Evolutionary conservation across 2,113 vertebrate species (phyloP), one percentile per base, ranked within the genome.

Genomic region (Murina feae): DNA sequence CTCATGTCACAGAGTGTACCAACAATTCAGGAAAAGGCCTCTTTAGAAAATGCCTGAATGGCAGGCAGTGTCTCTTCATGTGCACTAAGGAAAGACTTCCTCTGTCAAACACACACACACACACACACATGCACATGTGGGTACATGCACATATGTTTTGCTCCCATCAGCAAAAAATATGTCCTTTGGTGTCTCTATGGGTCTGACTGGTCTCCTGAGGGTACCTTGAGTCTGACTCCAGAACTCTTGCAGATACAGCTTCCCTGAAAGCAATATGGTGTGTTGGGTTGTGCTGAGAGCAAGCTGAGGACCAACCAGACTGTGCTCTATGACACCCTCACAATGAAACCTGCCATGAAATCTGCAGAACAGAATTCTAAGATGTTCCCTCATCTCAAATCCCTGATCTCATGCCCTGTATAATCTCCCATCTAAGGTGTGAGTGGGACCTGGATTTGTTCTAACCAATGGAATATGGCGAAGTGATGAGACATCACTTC

Each of bases 1-100:
- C 87, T 97, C 94, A 90, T 78, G 90, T 96, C 96, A 96, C 81
- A 94, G 85, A 93, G 85, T 95, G 72, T 86, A 92, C 92, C 55
- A 75, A 96, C 92, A 88, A 80, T 80, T 90, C 87, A 88, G 91
- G 82, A 90, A 76, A 91, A 95, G 96, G 42, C 55, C 49, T 68
- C 86, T 93, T 93, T 53, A 96, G 93, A 94, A 94, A 95, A 92
- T 72, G 58, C 72, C 32, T 37, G 49, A 85, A 80, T 79, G 87
- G 93, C 47, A 78, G 86, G 65, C 21, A 74, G 4, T 28, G n/a
- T 44, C 66, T 90, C n/a, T 60, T 72, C 32, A 71, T 82, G 60
- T 39, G 16, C 75, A 90, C 16, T 74, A 35, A 44, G 91, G 76
- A 89, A 89, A 32, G 44, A 21, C 35, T 2, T 21, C 35, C 9